These are phyloP conservation scores for Microctenopoma stevenorrisi DNA, from an alignment of 2,797 vertebrate genomes.

Conservation along the genomic window DNA sequence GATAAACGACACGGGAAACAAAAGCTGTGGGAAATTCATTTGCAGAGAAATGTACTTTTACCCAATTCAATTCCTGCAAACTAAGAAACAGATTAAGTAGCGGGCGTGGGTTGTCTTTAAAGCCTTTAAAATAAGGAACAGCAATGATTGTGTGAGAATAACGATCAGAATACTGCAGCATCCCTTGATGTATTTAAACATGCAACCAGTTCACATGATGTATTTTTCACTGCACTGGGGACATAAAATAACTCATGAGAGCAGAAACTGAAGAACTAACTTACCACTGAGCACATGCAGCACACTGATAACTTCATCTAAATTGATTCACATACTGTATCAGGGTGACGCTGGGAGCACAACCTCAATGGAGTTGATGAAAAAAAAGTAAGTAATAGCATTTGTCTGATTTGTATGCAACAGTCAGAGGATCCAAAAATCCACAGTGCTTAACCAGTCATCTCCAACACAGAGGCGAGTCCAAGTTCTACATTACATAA, in stretches of 20 bases:
- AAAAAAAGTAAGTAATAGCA: constrained; percentile 2
- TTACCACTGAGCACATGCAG: constrained; percentile 5
- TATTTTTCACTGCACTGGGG: background rate
- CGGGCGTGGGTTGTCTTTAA: background rate
- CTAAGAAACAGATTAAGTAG: background rate
- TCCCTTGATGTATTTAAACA: too few species aligned
- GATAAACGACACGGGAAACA: constrained; percentile 16
- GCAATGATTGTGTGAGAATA: background rate
- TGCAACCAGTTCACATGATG: too few species aligned
- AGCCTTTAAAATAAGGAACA: background rate
- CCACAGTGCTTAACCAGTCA: background rate
- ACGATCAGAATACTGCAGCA: too few species aligned
- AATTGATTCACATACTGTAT: constrained; percentile 29
- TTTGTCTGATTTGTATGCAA: background rate
- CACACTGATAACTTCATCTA: constrained; percentile 7
- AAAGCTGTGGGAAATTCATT: constrained; percentile 13
- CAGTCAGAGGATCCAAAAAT: background rate
- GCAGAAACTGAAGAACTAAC: background rate
- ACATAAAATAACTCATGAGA: background rate
- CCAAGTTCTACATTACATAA: background rate
- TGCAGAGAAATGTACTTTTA: background rate
- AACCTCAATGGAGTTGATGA: background rate
- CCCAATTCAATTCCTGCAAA: background rate
- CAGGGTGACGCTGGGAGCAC: background rate
- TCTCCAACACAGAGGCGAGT: background rate